Evolutionary conservation across 2,113 vertebrate species (phyloP).

Genomic region (Nothoprocta pentlandii): DNA sequence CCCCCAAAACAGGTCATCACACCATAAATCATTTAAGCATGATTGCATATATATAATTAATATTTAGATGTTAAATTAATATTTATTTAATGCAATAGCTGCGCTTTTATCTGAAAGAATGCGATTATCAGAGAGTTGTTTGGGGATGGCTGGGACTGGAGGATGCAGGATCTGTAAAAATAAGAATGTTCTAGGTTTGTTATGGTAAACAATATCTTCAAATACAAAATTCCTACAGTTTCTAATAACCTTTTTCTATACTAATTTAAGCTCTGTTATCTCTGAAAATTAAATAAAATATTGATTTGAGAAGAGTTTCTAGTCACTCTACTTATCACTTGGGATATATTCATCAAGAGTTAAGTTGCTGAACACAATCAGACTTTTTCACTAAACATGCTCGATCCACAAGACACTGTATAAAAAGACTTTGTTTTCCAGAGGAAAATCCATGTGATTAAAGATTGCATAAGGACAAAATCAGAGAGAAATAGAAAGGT

Average conservation of each 20-base stretch:
- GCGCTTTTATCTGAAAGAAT: not conserved
- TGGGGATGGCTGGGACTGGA: not conserved
- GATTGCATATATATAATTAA: not conserved
- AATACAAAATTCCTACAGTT: not conserved
- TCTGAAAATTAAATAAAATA: not conserved
- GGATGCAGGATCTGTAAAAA: not conserved
- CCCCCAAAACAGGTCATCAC: not conserved
- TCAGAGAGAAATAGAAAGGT: not conserved
- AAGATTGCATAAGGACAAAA: not conserved
- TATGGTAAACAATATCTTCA: not conserved
- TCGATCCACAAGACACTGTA: not conserved
- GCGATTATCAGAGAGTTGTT: not conserved
- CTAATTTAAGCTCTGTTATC: not conserved
- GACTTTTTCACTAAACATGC: not conserved
- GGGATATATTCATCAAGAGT: not conserved
- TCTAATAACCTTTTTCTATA: not conserved
- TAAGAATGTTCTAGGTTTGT: not conserved
- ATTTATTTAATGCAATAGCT: not conserved
- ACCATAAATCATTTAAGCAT: not conserved
- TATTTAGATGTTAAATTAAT: not conserved
- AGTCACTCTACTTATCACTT: not conserved
- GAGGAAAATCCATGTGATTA: not conserved
- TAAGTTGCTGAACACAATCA: not conserved
- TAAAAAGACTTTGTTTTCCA: not conserved
- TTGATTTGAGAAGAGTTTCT: not conserved